These are phyloP conservation scores for Marcusenius ussheri DNA, from an alignment of 2,113 vertebrate genomes.

Conservation along the genomic window DNA sequence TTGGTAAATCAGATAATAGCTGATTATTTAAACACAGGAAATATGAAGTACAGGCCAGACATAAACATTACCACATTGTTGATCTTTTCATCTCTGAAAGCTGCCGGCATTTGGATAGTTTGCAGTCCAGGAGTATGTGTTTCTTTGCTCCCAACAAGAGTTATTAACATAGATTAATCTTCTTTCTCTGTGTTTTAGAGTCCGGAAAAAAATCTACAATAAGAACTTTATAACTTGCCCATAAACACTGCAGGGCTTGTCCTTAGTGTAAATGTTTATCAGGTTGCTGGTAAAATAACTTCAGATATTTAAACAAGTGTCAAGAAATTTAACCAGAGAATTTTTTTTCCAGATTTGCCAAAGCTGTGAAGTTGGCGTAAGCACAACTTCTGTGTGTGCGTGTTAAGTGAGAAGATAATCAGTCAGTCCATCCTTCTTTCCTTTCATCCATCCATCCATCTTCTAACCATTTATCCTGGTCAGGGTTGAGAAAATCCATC, in stretches of 20 bases:
- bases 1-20: slow-evolving; percentile 51
- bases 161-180: slow-evolving; percentile 40
- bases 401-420: neutral
- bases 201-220: slow-evolving; percentile 46
- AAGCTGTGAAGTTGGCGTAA: neutral
- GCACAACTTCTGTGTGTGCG: neutral
- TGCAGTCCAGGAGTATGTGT: neutral
- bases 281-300: neutral
- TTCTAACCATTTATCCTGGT: neutral
- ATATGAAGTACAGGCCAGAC: slow-evolving; percentile 37
- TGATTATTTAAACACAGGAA: slow-evolving; percentile 56
- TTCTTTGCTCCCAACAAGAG: slow-evolving; percentile 36
- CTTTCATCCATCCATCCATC: neutral
- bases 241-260: neutral
- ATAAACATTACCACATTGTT: slow-evolving; percentile 40
- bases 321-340: neutral
- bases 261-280: slow-evolving; percentile 14
- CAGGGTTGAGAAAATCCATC: neutral
- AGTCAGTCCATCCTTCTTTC: neutral
- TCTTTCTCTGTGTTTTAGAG: slow-evolving; percentile 29
- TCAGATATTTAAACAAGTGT: slow-evolving; percentile 15
- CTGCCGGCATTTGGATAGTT: slow-evolving; percentile 33
- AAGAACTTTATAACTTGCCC: neutral
- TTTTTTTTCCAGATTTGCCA: neutral
- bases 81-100: slow-evolving; percentile 42